Evolutionary conservation across 2,888 invertebrate genomes (phyloP), one percentile per base, ranked within the genome.

Genomic region (Euplagia quadripunctaria): DNA sequence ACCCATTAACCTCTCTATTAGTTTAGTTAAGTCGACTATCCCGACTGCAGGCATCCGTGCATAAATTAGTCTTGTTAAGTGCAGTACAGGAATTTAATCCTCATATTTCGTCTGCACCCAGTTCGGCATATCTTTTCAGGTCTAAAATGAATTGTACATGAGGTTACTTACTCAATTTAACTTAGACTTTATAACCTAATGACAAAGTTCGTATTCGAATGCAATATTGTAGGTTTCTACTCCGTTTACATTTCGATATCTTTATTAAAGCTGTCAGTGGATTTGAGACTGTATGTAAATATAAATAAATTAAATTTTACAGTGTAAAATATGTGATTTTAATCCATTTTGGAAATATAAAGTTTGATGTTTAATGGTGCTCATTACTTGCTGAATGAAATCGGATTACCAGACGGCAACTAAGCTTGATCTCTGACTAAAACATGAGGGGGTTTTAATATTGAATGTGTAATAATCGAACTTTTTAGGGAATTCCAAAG

Each of bases 61-160:
- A 94, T 94, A 95, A 95, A 95, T 95, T 95, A 94, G 94, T 92
- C 94, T 94, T 92, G 94, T 95, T 95, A 95, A 95, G 93, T 94
- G 94, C 94, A 94, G 92, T 94, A 92, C 94, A 92, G 94, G 94
- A 96, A 94, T 96, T 95, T 95, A 95, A 95, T 95, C 94, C 95
- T 94, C 94, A 95, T 96, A 95, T 95, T 95, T 95, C 95, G 94
- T 93, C 94, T 94, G 93, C 92, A 86, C 88, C 85, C 88, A 90
- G 91, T 92, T 94, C 92, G 92, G 93, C 92, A 93, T 93, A 94
- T 95, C 94, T 95, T 93, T 94, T 91, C 91, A 93, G 91, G 89
- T 92, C 90, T 89, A 88, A 89, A 93, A 92, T 92, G 89, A 91
- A 92, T 91, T 87, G 87, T 85, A 87, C 85, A 89, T 88, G 82